Base-by-base conservation (phyloP, 2,113 vertebrate genomes). In the Callaeas wilsoni region DNA sequence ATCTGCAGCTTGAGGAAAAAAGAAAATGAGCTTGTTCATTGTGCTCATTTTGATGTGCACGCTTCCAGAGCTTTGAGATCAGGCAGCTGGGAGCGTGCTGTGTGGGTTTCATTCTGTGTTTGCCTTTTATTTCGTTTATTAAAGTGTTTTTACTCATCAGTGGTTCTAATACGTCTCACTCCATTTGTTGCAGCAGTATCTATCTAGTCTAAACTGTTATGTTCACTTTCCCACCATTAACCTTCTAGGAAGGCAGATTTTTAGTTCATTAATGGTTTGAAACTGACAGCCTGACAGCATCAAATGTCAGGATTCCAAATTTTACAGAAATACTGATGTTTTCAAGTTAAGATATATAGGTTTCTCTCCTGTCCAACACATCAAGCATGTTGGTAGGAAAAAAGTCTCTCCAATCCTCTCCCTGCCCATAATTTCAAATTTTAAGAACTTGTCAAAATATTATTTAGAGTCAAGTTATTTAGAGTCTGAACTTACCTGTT, bases 181-280 rank as follows among this genome's bases (percentile, higher is more conserved):
- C 84, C 91, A 84, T 96, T 97, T 94, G 84, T 95, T 96, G 94
- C 89, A 93, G 82, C 53, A 82, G 70, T 83, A 89, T 96, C 94
- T 96, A 65, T 73, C 90, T 83, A 50, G 77, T 82, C 60, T 96
- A 50, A 96, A 92, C 77, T 86, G 85, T 79, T 93, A 41, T 4
- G n/a, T 95, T 93, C 16, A 7, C 41, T 75, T 93, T 96, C 75
- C 93, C 42, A 77, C 79, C 70, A 89, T 84, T 87, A 83, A 96
- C 50, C 77, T 96, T 87, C 91, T 46, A 69, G 35, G n/a, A 83
- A 87, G 70, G 46, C 75, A 62, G 49, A 89, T 96, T 96, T 94
- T 84, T 94, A 83, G 60, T 88, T 93, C 81, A 41, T 80, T 95
- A 95, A 57, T 69, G 35, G 41, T 75, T 81, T 90, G 49, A 96